phyloP scores from a whole-genome alignment of 2,797 vertebrate genomes.

The Hipposideros larvatus region DNA sequence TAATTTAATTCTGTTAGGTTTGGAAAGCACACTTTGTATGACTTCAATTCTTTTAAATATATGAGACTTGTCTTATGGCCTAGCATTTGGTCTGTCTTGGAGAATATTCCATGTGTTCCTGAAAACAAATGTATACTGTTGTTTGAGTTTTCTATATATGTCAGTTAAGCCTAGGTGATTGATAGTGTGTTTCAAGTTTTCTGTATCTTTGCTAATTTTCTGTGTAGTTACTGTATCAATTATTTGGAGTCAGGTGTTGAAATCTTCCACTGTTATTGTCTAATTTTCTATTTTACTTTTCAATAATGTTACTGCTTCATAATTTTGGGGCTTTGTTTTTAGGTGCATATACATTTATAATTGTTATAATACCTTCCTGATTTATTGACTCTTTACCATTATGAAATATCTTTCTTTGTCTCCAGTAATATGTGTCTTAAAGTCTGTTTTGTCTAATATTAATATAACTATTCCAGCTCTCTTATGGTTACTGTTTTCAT shows the following conservation, averaged over 20 bases:
- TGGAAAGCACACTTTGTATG: neutral
- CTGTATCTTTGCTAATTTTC: neutral
- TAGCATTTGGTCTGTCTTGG: neutral
- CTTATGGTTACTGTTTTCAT: neutral
- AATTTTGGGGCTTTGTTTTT: neutral
- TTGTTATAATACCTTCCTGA: neutral
- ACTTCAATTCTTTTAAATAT: slow-evolving; percentile 7
- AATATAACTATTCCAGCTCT: neutral
- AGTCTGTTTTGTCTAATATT: neutral
- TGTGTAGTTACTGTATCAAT: neutral
- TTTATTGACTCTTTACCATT: neutral
- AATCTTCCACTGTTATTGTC: neutral
- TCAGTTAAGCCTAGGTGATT: neutral
- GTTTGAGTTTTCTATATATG: neutral
- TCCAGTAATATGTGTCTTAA: neutral
- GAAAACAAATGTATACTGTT: neutral
- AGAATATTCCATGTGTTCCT: neutral
- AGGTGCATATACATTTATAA: neutral
- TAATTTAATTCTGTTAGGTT: neutral
- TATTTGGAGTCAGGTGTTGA: neutral
- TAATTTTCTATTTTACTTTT: neutral
- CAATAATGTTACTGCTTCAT: neutral
- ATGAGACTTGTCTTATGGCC: neutral
- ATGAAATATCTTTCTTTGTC: slow-evolving; percentile 9
- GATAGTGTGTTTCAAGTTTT: neutral